Conservation (phyloP, 2,113 vertebrate genomes). For the Solea solea region DNA sequence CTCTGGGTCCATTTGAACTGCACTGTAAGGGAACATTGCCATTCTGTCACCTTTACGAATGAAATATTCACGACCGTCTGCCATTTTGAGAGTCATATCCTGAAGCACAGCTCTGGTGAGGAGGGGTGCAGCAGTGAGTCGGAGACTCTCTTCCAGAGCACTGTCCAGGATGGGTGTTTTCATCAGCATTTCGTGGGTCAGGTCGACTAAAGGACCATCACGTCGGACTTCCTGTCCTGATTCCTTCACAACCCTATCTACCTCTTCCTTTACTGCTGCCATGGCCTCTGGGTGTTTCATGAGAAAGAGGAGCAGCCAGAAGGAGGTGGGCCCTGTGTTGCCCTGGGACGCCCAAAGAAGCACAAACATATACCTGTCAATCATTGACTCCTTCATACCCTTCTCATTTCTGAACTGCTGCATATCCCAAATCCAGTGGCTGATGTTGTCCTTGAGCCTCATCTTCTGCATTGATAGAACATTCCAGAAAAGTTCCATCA, state of each 20-base stretch:
- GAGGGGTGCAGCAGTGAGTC: slow-evolving; percentile 81
- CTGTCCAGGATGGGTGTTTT: slow-evolving; percentile 88
- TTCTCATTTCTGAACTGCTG: slow-evolving; percentile 71
- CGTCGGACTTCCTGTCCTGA: slow-evolving; percentile 69
- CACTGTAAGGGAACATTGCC: slow-evolving; percentile 86
- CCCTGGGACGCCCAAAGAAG: slow-evolving; percentile 94
- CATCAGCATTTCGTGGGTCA: slow-evolving; percentile 80
- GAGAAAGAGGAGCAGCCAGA: slow-evolving; percentile 91
- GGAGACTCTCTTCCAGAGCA: slow-evolving; percentile 88
- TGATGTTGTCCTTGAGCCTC: slow-evolving; percentile 82
- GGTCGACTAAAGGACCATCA: slow-evolving; percentile 68
- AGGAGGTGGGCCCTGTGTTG: slow-evolving; percentile 88
- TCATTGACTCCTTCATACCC: slow-evolving; percentile 76
- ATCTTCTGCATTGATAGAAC: slow-evolving; percentile 77
- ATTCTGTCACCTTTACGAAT: slow-evolving; percentile 87
- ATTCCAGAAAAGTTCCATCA: slow-evolving; percentile 85
- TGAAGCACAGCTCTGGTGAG: slow-evolving; percentile 83
- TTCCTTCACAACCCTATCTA: slow-evolving; percentile 76
- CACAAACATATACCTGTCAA: slow-evolving; percentile 85
- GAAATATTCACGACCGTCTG: slow-evolving; percentile 71
- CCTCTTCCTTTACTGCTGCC: slow-evolving; percentile 85
- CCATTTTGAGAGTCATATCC: slow-evolving; percentile 80
- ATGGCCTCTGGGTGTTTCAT: slow-evolving; percentile 90
- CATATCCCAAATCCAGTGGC: slow-evolving; percentile 85
- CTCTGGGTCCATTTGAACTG: slow-evolving; percentile 87